Percentiles rank a stretch among this genome's conserved stretches.
Evolutionary conservation across 2,113 vertebrate genomes (phyloP).

Genomic region (Scalopus aquaticus): DNA sequence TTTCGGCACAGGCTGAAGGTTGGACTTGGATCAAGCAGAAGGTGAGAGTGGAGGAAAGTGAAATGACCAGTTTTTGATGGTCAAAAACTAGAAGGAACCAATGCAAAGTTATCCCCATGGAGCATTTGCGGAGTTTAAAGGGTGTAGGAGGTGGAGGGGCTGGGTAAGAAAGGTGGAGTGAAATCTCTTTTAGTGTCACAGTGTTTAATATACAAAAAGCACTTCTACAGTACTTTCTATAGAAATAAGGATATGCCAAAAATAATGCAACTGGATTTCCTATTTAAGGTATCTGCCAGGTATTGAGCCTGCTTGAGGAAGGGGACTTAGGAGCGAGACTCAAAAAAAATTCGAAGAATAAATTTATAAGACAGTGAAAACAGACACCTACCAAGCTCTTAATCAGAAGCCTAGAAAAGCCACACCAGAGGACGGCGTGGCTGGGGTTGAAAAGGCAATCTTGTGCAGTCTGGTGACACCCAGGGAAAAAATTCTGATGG

Average conservation of each 20-base stretch:
- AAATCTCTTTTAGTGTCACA: neutral
- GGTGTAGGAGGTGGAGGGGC: neutral
- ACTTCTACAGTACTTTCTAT: neutral
- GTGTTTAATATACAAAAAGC: neutral
- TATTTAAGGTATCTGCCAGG: neutral
- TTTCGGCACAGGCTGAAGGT: neutral
- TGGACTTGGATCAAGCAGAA: neutral
- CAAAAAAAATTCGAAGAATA: neutral
- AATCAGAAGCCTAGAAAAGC: neutral
- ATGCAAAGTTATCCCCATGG: neutral
- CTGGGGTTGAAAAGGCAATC: neutral
- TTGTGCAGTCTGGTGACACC: neutral
- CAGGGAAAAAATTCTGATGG: neutral
- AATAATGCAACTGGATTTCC: neutral
- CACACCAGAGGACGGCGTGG: neutral
- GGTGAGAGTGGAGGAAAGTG: neutral
- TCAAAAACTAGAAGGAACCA: neutral
- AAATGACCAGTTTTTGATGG: neutral
- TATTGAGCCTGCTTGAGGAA: neutral
- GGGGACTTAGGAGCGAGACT: neutral
- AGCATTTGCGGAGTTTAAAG: neutral
- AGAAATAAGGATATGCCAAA: neutral
- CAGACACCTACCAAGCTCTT: neutral
- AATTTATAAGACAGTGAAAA: neutral
- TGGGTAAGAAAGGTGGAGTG: neutral